Evolutionary conservation across 2,797 vertebrate genomes (phyloP).

Genomic region (Clarias fuscus): DNA sequence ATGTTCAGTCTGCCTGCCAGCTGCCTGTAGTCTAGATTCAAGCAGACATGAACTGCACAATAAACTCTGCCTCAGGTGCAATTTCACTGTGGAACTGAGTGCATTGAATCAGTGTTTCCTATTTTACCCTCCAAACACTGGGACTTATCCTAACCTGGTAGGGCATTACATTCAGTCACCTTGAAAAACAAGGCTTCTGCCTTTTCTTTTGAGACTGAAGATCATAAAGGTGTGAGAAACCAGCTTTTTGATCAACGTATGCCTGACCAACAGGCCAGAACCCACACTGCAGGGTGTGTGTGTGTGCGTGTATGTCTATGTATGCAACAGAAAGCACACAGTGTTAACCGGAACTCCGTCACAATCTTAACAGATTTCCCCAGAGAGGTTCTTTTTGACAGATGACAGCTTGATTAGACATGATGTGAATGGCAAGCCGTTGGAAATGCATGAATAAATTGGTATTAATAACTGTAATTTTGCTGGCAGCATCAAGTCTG

Average conservation of each 20-base stretch:
- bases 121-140: neutral
- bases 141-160: neutral
- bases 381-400: conserved; percentile 59
- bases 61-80: neutral
- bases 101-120: neutral
- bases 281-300: conserved; percentile 21
- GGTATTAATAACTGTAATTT: conserved; percentile 75
- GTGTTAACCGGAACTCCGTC: conserved; percentile 56
- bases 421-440: conserved; percentile 68
- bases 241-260: conserved; percentile 43
- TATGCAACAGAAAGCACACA: conserved; percentile 20
- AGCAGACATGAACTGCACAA: conserved; percentile 20
- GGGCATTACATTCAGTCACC: conserved; percentile 8
- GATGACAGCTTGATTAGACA: conserved; percentile 76
- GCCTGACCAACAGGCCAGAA: conserved; percentile 52
- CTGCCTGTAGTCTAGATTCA: neutral
- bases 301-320: conserved; percentile 28
- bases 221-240: conserved; percentile 5
- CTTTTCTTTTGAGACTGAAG: conserved; percentile 11
- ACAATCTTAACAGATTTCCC: conserved; percentile 62
- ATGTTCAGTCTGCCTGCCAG: neutral
- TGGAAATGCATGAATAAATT: conserved; percentile 69
- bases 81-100: conserved; percentile 7
- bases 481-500: conserved; percentile 62
- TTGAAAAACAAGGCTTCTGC: conserved; percentile 15